Base-by-base conservation (phyloP, 1,140 invertebrate genomes). In the Drosophila navojoa region DNA sequence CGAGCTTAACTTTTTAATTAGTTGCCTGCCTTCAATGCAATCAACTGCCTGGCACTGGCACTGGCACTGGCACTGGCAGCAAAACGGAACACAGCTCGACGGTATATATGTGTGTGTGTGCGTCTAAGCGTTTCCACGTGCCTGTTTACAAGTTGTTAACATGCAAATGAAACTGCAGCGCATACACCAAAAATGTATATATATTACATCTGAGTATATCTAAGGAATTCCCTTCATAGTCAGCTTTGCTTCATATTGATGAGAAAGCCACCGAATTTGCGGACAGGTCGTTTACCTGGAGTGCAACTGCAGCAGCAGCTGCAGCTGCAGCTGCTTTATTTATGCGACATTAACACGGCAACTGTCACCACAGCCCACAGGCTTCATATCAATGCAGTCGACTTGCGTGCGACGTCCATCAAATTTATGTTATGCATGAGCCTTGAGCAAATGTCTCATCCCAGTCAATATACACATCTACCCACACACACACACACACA, bases 1-100 rank as follows among this genome's bases (percentile, higher is more conserved):
- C 79, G 71, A 89, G 79, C 71, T 81, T 89, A 87, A 87, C 82
- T 87, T 87, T 87, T 87, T 87, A 87, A 87, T 87, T 87, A 87
- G 82, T 87, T 87, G 81, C 78, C 71, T 64, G 71, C 68, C 84
- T 79, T 89, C 79, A 82, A 79, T 77, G 84, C 84, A 87, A 87
- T 89, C 76, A 86, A 68, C 78, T 67, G 54, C 44, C 59, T 40
- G 70, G 61, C 75, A 69, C 59, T 50, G 76, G 63, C 70, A 15
- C 59, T 50, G 76, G 63, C 70, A 15, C 55, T 40, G 70, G 61
- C 75, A 69, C 59, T 50, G 76, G 60, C 70, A 15, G 61, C 49
- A 63, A 52, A 50, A 57, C 40, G 49, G 32, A 70, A 63, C 32
- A 9, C 10, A 13, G 19, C 25, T n/a, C 45, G 42, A 13, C 53